Evolutionary conservation across 2,797 vertebrate species (phyloP).

Genomic region (Hoplostethus atlanticus): DNA sequence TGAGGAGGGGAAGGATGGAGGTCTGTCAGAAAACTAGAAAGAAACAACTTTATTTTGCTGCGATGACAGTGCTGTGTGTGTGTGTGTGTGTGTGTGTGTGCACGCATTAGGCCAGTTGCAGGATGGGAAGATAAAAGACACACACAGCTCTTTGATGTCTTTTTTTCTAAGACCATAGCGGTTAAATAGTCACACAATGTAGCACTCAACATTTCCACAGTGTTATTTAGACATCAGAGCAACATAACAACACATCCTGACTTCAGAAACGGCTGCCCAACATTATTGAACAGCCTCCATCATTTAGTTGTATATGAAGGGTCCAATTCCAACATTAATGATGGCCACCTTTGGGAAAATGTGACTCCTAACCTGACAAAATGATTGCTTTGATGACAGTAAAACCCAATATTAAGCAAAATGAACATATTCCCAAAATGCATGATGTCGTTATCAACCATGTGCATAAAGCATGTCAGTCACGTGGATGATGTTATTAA

Average conservation of each 20-base stretch:
- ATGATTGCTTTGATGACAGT: constrained; percentile 24
- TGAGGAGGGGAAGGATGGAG: constrained; percentile 41
- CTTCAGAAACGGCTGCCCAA: constrained; percentile 65
- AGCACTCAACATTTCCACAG: constrained; percentile 48
- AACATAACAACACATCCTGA: constrained; percentile 23
- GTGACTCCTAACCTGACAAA: constrained; percentile 3
- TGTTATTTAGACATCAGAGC: constrained; percentile 72
- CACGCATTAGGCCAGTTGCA: constrained; percentile 53
- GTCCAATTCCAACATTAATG: constrained; percentile 24
- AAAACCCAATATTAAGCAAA: constrained; percentile 9
- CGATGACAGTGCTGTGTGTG: constrained; percentile 31
- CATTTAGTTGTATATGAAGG: constrained; percentile 40
- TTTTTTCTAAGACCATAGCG: constrained; percentile 51
- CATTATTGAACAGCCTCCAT: constrained; percentile 43
- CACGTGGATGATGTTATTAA: not conserved
- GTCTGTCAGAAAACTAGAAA: constrained; percentile 30
- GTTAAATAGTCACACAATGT: constrained; percentile 66
- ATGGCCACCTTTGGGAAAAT: constrained; percentile 25
- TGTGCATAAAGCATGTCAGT: not conserved
- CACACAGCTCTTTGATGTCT: constrained; percentile 60
- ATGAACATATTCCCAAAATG: too few species aligned
- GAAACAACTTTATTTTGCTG: constrained; percentile 34
- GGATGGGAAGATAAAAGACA: constrained; percentile 69
- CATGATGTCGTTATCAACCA: not conserved
- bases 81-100: constrained; percentile 19